Percentiles rank a stretch among this genome's conserved stretches.
These are phyloP conservation scores for Allolobophora icterica DNA, from an alignment of 2,888 invertebrate species.

Conservation along the genomic window DNA sequence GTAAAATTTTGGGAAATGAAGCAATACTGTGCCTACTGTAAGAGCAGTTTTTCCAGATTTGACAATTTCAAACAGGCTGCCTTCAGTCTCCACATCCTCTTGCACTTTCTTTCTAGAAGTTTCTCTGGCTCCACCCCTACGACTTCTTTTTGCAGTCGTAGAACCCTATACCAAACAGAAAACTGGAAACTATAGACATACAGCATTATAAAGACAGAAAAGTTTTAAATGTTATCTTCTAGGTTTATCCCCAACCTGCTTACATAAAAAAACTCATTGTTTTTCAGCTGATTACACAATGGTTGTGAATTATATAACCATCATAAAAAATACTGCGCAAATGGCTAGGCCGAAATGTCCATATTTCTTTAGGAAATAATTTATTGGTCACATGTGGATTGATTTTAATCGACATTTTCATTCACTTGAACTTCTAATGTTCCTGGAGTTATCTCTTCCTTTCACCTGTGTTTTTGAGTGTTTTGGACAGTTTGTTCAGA, in stretches of 20 bases:
- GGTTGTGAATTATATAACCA: too few relatives aligned
- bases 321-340: too few relatives aligned
- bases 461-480: too few relatives aligned
- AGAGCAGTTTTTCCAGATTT: constrained; percentile 60
- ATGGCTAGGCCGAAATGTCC: too few relatives aligned
- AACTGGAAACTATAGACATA: neutral
- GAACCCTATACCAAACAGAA: neutral
- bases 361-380: too few relatives aligned
- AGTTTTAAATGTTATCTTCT: neutral
- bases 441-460: too few relatives aligned
- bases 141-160: neutral
- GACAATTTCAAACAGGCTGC: constrained; percentile 63
- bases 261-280: neutral
- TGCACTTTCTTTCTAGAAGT: constrained; percentile 30
- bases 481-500: too few relatives aligned
- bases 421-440: too few relatives aligned
- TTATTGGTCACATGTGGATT: too few relatives aligned
- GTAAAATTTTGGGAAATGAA: neutral
- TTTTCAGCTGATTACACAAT: too few relatives aligned
- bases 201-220: neutral
- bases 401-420: too few relatives aligned
- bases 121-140: constrained; percentile 28
- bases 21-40: constrained; percentile 52
- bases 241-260: neutral
- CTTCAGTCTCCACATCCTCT: constrained; percentile 48